Evolutionary conservation across 2,797 vertebrate genomes (phyloP), one percentile per base, ranked within the genome.

Genomic region (Sebastes oblongus): DNA sequence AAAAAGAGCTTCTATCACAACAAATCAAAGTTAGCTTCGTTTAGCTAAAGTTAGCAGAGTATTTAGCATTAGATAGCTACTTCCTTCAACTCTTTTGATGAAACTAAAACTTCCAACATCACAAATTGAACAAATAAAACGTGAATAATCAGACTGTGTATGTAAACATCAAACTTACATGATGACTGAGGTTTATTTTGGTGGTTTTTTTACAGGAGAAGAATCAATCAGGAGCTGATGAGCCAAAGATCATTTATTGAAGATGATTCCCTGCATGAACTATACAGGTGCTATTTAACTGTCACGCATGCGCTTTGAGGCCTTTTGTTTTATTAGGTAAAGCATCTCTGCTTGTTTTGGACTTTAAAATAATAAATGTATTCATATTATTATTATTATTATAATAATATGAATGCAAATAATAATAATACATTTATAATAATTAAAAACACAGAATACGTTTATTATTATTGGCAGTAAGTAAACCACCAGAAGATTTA

Each of bases 21-120:
- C 39, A 39, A 39, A 39, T 39, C 39, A 39, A 39, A 14, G 20
- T 11, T 25, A 13, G 29, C 55, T 18, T 46, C 9, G 46, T 13
- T 77, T 68, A 69, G 69, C 72, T 82, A 56, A 55, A 24, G 14
- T 69, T 69, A 65, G 22, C 25, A 64, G 25, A 58, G 60, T 46
- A 18, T 46, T 52, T 3, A 52, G 20, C 25, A 2, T 4, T 29
- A 29, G 50, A 52, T 58, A 80, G 29, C 65, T 46, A 16, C 2
- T 29, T 3, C 1, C 4, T 72, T 50, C 2, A 60, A 34, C 3
- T 52, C 9, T 10, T 20, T 6, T 12, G 3, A 6, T 20, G 0
- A 13, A 13, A 61, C 1, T 14, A 12, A 55, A 55, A 11, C 0
- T 25, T 42, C 4, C 4, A 58, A 36, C 25, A 0, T 0, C 3